Percentiles rank a stretch among this genome's conserved stretches.
Evolutionary conservation across 1,140 invertebrate species (phyloP).

Genomic region (Ips nitidus): DNA sequence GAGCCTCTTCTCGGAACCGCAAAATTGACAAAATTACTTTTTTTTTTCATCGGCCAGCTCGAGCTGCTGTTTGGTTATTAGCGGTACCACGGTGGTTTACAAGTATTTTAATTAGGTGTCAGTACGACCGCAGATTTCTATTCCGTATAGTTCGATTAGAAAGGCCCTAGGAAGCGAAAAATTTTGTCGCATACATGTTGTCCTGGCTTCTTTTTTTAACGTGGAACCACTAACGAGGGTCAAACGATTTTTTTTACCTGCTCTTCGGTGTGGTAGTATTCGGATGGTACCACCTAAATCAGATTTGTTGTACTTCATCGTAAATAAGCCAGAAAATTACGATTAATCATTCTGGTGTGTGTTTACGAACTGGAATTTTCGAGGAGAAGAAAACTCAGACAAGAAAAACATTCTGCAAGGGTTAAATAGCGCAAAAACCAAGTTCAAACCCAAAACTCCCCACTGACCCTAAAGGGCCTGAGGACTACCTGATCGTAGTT

Average conservation of each 20-base stretch:
- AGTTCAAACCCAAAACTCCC: not conserved
- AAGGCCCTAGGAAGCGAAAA: not conserved
- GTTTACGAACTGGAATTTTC: not conserved
- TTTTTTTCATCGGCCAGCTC: not conserved
- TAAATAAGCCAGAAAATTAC: no score
- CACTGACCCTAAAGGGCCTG: not conserved
- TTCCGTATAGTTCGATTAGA: not conserved
- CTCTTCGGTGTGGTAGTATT: constrained; percentile 1
- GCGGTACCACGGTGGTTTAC: constrained; percentile 9
- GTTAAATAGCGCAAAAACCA: not conserved
- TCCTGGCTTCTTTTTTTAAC: not conserved
- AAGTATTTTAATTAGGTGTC: constrained; percentile 11
- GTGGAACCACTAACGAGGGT: not conserved
- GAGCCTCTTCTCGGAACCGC: constrained; percentile 3
- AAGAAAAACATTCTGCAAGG: not conserved
- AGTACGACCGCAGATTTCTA: not conserved
- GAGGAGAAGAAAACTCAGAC: not conserved
- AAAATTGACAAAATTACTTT: constrained; percentile 22
- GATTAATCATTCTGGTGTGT: no score
- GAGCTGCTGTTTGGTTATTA: not conserved
- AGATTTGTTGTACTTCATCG: not conserved
- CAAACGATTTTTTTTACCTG: constrained; percentile 5
- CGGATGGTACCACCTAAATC: not conserved
- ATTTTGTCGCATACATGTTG: not conserved
- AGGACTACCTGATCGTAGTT: constrained; percentile 21